Conservation (phyloP, 1,140 invertebrate genomes). For the Drosophila repletoides region DNA sequence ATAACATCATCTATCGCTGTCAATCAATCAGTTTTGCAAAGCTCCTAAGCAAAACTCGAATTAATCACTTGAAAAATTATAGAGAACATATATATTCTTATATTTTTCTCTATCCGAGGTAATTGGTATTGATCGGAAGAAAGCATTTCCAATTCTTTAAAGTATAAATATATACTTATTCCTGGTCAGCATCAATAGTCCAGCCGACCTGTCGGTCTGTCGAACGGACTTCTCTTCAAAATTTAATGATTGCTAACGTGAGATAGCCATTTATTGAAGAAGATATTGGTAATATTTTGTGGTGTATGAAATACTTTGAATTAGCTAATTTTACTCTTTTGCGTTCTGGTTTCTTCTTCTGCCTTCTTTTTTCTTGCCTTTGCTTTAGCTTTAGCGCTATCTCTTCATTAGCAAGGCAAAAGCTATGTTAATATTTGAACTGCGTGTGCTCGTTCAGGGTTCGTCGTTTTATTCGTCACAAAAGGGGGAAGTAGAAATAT, state of each 20-base stretch:
- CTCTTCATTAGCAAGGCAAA: slow-evolving; percentile 14
- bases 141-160: too few relatives aligned
- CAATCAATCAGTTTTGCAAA: neutral
- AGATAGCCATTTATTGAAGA: too few relatives aligned
- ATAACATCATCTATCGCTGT: too few relatives aligned
- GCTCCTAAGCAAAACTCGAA: too few relatives aligned
- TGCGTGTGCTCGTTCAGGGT: neutral
- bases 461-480: neutral
- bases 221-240: too few relatives aligned
- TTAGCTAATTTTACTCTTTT: slow-evolving; percentile 1
- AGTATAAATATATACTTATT: too few relatives aligned
- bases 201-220: too few relatives aligned
- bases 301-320: too few relatives aligned
- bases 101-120: neutral
- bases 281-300: too few relatives aligned
- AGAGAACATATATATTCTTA: neutral
- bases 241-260: too few relatives aligned
- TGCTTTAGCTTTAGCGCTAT: neutral
- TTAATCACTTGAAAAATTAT: neutral
- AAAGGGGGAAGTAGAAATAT: slow-evolving; percentile 8
- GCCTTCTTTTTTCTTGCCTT: neutral
- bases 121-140: too few relatives aligned
- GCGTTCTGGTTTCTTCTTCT: neutral
- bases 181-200: too few relatives aligned
- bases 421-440: slow-evolving; percentile 23